These are phyloP conservation scores for Lethenteron camtschaticum DNA, from an alignment of 2,113 vertebrate species.

Conservation along the genomic window DNA sequence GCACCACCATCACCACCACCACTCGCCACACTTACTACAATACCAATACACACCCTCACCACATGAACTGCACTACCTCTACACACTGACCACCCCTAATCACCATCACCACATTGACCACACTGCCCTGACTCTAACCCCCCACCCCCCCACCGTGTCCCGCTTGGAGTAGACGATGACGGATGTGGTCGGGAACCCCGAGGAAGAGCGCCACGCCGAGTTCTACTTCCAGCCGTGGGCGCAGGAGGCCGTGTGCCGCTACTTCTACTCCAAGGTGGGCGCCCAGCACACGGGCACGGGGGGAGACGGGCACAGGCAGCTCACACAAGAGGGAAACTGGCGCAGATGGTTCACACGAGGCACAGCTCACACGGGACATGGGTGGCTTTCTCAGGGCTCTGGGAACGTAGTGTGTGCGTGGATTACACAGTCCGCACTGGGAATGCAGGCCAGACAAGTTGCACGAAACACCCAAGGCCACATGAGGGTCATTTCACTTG, in stretches of 20 bases:
- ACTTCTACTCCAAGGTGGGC: slow-evolving; percentile 91
- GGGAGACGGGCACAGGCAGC: not conserved
- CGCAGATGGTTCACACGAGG: not conserved
- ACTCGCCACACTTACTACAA: no score
- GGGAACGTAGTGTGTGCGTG: not conserved
- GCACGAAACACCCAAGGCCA: no score
- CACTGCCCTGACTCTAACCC: no score
- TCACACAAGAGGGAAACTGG: not conserved
- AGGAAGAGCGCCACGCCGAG: slow-evolving; percentile 82
- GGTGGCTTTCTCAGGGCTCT: not conserved
- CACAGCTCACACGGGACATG: not conserved
- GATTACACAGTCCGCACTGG: not conserved
- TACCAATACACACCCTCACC: no score
- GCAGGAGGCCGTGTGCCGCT: slow-evolving; percentile 86
- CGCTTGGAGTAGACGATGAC: slow-evolving; percentile 58
- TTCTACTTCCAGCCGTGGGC: slow-evolving; percentile 99
- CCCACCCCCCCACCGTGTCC: no score
- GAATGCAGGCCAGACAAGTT: no score
- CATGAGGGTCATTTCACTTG: no score
- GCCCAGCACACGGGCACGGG: not conserved
- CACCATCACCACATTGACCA: no score
- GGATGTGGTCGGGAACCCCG: slow-evolving; percentile 84
- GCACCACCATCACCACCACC: no score
- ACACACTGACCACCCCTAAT: no score
- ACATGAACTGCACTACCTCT: no score